Evolutionary conservation across 2,113 vertebrate genomes (phyloP).

Genomic region (Anolis sagrei): DNA sequence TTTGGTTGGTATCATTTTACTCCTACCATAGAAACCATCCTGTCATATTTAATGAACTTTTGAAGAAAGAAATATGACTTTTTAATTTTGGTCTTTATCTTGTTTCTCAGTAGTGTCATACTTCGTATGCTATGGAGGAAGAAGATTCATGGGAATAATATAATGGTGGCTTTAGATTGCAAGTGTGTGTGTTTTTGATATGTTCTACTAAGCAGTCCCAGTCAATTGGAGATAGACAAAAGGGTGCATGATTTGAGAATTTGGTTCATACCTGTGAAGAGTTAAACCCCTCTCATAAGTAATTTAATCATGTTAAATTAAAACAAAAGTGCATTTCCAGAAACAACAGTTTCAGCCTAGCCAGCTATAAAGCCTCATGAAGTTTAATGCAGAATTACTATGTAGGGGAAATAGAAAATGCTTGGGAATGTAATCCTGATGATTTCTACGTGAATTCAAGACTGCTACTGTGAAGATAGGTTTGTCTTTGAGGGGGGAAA

Average conservation of each 20-base stretch:
- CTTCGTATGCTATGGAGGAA: background rate
- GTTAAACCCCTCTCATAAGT: background rate
- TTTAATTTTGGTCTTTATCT: background rate
- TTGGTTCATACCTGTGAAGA: background rate
- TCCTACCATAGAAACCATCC: background rate
- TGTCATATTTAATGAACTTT: background rate
- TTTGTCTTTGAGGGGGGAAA: background rate
- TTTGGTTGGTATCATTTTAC: background rate
- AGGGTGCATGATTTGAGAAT: constrained; percentile 1
- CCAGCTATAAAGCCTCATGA: background rate
- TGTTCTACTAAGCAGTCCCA: background rate
- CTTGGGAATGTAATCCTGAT: background rate
- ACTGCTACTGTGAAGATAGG: background rate
- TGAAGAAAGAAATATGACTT: background rate
- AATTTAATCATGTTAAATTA: background rate
- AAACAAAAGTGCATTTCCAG: background rate
- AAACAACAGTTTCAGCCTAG: background rate
- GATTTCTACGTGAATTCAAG: background rate
- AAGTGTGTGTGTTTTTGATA: background rate
- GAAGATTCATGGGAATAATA: background rate
- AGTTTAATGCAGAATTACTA: background rate
- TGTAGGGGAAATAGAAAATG: background rate
- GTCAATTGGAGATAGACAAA: background rate
- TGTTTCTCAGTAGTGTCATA: background rate
- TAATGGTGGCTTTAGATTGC: background rate